These are phyloP conservation scores for Metopolophium dirhodum DNA, from an alignment of 1,140 invertebrate species.

Conservation along the genomic window DNA sequence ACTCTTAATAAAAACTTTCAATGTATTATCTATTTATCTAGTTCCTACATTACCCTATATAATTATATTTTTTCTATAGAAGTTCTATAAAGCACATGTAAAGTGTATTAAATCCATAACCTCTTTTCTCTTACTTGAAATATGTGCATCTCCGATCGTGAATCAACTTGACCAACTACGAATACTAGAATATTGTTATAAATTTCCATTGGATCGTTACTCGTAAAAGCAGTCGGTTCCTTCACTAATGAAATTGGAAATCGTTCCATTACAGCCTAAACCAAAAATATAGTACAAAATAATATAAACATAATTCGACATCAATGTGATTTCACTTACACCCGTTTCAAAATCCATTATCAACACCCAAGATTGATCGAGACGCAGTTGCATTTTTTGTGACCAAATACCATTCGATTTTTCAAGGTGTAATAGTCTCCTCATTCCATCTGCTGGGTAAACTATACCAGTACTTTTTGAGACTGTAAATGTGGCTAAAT, in stretches of 20 bases:
- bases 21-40: too few relatives aligned
- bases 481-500: constrained; percentile 97
- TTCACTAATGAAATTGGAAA: constrained; percentile 92
- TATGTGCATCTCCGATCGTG: constrained; percentile 95
- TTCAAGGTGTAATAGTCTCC: constrained; percentile 91
- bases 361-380: constrained; percentile 86
- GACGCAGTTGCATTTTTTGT: constrained; percentile 92
- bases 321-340: constrained; percentile 68
- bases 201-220: constrained; percentile 92
- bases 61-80: not conserved
- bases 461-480: constrained; percentile 85
- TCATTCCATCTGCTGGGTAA: constrained; percentile 93
- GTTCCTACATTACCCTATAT: too few relatives aligned
- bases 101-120: not conserved
- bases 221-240: constrained; percentile 96
- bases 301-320: not conserved
- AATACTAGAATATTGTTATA: constrained; percentile 99
- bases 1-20: too few relatives aligned
- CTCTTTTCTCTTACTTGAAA: constrained; percentile 77
- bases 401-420: constrained; percentile 99
- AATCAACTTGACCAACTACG: constrained; percentile 78
- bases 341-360: constrained; percentile 97
- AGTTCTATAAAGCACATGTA: not conserved
- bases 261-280: constrained; percentile 91
- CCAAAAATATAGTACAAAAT: constrained; percentile 57